Base-by-base conservation (phyloP, 2,888 invertebrate species). In the Aleiodes leptofemur region DNA sequence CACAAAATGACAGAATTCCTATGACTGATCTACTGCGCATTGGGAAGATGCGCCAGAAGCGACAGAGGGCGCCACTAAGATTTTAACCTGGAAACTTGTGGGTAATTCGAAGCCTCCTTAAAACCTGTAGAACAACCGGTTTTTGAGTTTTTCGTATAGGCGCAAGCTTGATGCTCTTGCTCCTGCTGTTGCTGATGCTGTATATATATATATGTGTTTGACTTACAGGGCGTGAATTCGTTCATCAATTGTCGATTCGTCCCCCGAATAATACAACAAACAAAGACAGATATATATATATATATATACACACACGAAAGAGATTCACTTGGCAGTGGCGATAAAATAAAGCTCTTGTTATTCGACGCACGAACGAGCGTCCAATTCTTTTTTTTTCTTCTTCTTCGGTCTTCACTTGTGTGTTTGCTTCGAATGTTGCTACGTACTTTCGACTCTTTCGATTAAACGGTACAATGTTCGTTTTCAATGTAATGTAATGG, bases 51-150 rank as follows among this genome's bases (percentile, higher is more conserved):
- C 23, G 53, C 14, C 48, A 48, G 68, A 64, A 48, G 11, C 9
- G 11, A 11, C 23, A 64, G 64, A 64, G 64, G 64, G 64, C 64
- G 43, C 64, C 48, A 64, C 64, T 13, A 13, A 48, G 55, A 14
- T 43, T 14, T 23, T n/a, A 4, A 50, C 34, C 38, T 43, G n/a
- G 61, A 31, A 31, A 29, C 43, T 50, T 50, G 11, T 68, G 68
- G 68, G 51, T 68, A 68, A 72, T 51, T 53, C 43, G 34, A 55
- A 66, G 55, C 51, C 50, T 23, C 13, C 50, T 13, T 56, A 14
- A 48, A 50, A 66, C 61, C 34, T 53, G 43, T 61, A 50, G 78
- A 80, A 73, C 83, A 84, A 84, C 85, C 84, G 85, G 85, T 85
- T 85, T 82, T 82, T 82, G n/a, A 78, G 79, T 16, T 9, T 64